Evolutionary conservation across 2,113 vertebrate species (phyloP).

Genomic region (Eptesicus fuscus): DNA sequence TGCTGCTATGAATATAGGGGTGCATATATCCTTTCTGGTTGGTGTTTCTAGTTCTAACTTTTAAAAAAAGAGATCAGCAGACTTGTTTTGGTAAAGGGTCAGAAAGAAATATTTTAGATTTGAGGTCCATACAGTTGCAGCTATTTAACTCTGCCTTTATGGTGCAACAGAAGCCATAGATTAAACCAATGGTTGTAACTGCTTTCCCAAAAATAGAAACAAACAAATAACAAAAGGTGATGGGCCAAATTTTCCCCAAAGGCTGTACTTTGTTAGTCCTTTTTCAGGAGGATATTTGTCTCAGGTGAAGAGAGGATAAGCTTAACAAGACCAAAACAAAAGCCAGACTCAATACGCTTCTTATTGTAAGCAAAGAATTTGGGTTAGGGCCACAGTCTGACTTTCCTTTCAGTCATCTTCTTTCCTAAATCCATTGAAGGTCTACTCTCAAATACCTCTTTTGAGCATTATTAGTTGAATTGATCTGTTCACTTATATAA

Average conservation of each 20-base stretch:
- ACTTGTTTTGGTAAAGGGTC: background rate
- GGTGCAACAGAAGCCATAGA: background rate
- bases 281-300: background rate
- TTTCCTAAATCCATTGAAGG: conserved; percentile 4
- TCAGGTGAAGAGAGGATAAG: background rate
- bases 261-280: background rate
- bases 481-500: background rate
- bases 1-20: no score
- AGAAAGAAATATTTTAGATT: background rate
- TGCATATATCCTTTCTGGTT: no score
- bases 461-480: background rate
- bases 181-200: background rate
- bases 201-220: background rate
- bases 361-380: background rate
- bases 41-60: background rate
- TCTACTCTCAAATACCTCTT: background rate
- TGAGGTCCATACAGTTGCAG: background rate
- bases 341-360: background rate
- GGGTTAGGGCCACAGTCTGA: background rate
- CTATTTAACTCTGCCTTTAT: background rate
- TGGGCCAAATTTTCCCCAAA: background rate
- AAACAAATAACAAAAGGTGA: background rate
- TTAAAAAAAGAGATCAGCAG: background rate
- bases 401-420: background rate
- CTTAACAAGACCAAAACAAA: background rate